Conservation (phyloP, 2,113 vertebrate genomes). For the Sapayoa aenigma region DNA sequence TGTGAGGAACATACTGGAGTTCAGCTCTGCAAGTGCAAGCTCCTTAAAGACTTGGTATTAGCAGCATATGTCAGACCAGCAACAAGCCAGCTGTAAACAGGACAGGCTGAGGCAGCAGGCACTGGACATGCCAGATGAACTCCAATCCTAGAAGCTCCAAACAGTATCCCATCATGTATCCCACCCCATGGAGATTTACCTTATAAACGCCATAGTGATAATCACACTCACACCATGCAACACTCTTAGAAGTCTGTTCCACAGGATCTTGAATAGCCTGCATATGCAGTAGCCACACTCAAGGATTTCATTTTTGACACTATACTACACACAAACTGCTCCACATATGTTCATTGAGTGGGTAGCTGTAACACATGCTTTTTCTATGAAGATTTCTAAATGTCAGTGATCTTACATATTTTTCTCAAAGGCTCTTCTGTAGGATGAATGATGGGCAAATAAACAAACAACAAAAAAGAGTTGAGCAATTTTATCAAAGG, state of each 20-base stretch:
- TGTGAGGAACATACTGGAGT: not conserved
- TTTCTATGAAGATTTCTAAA: not conserved
- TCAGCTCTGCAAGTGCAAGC: not conserved
- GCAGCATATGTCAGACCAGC: not conserved
- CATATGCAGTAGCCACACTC: slow-evolving; percentile 24
- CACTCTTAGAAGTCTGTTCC: not conserved
- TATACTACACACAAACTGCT: slow-evolving; percentile 26
- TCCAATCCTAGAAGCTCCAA: not conserved
- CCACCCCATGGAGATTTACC: not conserved
- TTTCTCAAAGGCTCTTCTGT: not conserved
- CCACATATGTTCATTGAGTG: slow-evolving; percentile 30
- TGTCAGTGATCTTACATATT: not conserved
- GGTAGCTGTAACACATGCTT: not conserved
- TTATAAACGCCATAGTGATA: not conserved
- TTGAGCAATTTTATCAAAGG: slow-evolving; percentile 9
- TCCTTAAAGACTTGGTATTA: not conserved
- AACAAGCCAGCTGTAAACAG: not conserved
- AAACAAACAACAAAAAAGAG: not conserved
- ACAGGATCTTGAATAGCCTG: not conserved
- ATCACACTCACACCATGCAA: not conserved
- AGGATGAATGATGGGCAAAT: not conserved
- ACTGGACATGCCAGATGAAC: not conserved
- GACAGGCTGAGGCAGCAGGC: not conserved
- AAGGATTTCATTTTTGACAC: slow-evolving; percentile 25
- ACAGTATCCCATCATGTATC: not conserved